A percentile compares a stretch with the other conserved stretches of the same genome.
Conservation (phyloP, 1,140 invertebrate genomes). For the Neocloeon triangulifer region DNA sequence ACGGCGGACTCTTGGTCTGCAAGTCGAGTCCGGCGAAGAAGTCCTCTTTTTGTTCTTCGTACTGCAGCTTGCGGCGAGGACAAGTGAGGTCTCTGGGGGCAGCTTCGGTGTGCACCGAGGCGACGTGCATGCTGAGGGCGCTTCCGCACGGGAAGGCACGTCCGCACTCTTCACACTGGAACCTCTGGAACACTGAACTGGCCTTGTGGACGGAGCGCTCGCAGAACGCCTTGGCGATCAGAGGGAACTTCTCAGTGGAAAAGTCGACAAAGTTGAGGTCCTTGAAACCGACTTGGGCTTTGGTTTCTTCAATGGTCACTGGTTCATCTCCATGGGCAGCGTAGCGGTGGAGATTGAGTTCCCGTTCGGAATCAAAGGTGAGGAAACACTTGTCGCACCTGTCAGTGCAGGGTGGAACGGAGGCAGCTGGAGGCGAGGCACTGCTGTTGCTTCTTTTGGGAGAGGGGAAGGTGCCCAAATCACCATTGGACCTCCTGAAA, state of each 20-base stretch:
- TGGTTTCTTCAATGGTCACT: no score
- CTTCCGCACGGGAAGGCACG: conserved; percentile 50
- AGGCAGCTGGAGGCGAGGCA: neutral
- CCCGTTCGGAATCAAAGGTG: no score
- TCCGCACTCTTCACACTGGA: conserved; percentile 44
- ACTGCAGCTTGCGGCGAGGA: no score
- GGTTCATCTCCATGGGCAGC: neutral
- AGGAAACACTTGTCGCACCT: neutral
- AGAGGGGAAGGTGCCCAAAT: no score
- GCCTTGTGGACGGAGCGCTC: conserved; percentile 40
- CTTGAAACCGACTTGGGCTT: conserved; percentile 37
- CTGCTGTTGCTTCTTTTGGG: no score
- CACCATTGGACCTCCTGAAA: neutral
- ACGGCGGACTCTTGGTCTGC: conserved; percentile 26
- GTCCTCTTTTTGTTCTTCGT: conserved; percentile 23
- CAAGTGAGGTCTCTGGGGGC: no score
- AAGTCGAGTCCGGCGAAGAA: conserved; percentile 62
- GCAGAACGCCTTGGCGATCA: conserved; percentile 47
- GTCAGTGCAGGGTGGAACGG: neutral
- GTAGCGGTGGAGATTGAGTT: neutral
- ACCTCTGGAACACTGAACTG: conserved; percentile 31
- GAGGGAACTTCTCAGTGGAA: conserved; percentile 48
- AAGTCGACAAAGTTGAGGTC: conserved; percentile 62
- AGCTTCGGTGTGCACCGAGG: conserved; percentile 10
- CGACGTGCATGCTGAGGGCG: conserved; percentile 39